Conservation (phyloP, 2,113 vertebrate genomes). For the Brachyhypopomus occidentalis region DNA sequence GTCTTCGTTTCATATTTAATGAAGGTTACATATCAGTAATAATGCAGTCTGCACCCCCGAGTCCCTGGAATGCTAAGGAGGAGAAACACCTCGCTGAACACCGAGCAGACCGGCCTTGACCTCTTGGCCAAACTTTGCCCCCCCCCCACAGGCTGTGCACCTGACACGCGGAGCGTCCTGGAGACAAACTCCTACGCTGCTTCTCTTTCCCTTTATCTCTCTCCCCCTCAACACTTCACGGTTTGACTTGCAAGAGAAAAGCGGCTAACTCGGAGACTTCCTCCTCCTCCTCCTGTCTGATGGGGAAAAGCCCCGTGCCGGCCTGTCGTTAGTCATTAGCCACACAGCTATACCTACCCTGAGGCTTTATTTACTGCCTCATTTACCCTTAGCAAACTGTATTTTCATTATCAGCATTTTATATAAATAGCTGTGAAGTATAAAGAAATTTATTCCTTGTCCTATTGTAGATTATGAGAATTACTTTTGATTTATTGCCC, state of each 20-base stretch:
- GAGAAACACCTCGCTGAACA: conserved; percentile 28
- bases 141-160: conserved; percentile 66
- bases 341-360: background rate
- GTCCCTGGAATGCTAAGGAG: background rate
- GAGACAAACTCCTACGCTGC: conserved; percentile 45
- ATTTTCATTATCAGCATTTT: background rate
- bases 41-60: background rate
- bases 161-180: conserved; percentile 72
- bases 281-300: conserved; percentile 32
- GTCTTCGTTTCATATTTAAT: background rate
- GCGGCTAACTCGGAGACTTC: conserved; percentile 47
- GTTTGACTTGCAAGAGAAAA: conserved; percentile 70
- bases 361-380: background rate
- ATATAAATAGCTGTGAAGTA: background rate
- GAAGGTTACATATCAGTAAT: background rate
- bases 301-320: background rate
- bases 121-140: conserved; percentile 58
- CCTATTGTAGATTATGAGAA: background rate
- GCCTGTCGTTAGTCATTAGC: conserved; percentile 11
- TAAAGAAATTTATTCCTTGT: background rate
- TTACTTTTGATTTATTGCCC: background rate
- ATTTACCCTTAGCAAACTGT: background rate
- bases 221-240: conserved; percentile 59
- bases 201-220: conserved; percentile 73
- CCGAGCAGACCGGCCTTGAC: conserved; percentile 57